These are phyloP conservation scores for Xiphophorus birchmanni DNA, from an alignment of 2,797 vertebrate species.

Conservation along the genomic window DNA sequence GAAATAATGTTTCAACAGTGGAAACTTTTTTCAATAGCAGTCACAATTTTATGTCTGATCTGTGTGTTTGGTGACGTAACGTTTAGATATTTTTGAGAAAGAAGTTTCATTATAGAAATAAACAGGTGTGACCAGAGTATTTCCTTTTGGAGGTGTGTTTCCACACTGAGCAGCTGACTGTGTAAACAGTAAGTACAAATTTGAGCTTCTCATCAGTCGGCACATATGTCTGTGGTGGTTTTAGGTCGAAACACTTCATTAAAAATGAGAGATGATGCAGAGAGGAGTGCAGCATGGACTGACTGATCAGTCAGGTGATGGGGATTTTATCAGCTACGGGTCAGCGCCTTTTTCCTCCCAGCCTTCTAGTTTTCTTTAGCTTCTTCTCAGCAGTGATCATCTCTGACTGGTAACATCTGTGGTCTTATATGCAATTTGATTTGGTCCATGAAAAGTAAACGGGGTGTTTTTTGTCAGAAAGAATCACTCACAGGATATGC, in stretches of 20 bases:
- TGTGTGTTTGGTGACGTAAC: too few relatives aligned
- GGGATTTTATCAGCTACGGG: constrained; percentile 72
- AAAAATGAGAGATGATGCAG: constrained; percentile 40
- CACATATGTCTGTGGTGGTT: constrained; percentile 40
- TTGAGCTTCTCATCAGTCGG: constrained; percentile 16
- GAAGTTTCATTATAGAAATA: not conserved
- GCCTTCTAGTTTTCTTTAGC: constrained; percentile 32
- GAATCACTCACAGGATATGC: constrained; percentile 16
- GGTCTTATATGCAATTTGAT: constrained; percentile 5
- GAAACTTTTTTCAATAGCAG: not conserved
- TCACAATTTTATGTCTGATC: not conserved
- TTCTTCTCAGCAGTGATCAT: constrained; percentile 15
- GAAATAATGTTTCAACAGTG: not conserved
- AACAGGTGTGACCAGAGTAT: not conserved
- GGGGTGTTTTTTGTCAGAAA: constrained; percentile 15
- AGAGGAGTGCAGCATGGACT: constrained; percentile 38
- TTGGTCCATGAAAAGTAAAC: constrained; percentile 5
- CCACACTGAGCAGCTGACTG: not conserved
- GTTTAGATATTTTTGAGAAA: not conserved
- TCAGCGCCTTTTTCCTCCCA: constrained; percentile 55
- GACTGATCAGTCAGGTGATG: constrained; percentile 76
- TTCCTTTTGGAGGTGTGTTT: constrained; percentile 4
- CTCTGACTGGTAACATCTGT: constrained; percentile 16
- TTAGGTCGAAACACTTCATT: constrained; percentile 55
- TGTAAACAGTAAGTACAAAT: constrained; percentile 17